phyloP scores from a whole-genome alignment of 2,113 vertebrate species.

The Poicephalus gulielmi region DNA sequence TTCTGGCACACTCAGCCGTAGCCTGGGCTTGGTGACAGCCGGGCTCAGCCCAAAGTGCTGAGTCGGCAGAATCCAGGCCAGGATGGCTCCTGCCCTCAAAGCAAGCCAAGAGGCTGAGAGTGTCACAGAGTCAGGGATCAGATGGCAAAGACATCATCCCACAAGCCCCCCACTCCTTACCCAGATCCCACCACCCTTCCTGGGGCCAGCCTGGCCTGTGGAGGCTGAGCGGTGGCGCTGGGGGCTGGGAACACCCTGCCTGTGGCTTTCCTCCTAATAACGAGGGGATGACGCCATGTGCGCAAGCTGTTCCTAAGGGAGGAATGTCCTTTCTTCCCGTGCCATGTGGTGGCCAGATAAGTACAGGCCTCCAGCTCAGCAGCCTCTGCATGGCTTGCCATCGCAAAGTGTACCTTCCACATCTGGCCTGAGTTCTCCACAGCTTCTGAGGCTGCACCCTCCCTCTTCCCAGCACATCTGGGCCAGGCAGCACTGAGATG shows the following conservation, averaged over 20 bases:
- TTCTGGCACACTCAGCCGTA: background rate
- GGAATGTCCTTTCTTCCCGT: constrained; percentile 62
- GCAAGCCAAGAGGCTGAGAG: background rate
- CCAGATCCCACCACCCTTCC: background rate
- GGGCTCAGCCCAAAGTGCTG: background rate
- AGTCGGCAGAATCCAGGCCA: constrained; percentile 1
- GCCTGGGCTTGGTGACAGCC: background rate
- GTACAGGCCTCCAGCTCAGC: constrained; percentile 34
- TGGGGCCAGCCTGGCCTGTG: background rate
- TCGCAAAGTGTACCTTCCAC: constrained; percentile 1
- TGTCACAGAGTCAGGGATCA: rapidly evolving
- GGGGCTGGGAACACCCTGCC: constrained; percentile 45
- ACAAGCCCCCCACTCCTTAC: background rate
- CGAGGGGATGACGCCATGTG: background rate
- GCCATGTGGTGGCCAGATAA: constrained; percentile 4
- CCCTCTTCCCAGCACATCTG: background rate
- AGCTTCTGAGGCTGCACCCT: background rate
- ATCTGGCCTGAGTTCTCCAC: constrained; percentile 16
- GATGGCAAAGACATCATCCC: constrained; percentile 27
- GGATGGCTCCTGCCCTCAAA: background rate
- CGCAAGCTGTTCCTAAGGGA: background rate
- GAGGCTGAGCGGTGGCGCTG: background rate
- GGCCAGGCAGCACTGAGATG: background rate
- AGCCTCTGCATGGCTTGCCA: background rate
- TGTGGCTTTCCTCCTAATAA: constrained; percentile 58